A percentile compares a stretch with the other conserved stretches of the same genome.
Evolutionary conservation across 2,888 invertebrate genomes (phyloP).

Genomic region (Conops quadrifasciatus): DNA sequence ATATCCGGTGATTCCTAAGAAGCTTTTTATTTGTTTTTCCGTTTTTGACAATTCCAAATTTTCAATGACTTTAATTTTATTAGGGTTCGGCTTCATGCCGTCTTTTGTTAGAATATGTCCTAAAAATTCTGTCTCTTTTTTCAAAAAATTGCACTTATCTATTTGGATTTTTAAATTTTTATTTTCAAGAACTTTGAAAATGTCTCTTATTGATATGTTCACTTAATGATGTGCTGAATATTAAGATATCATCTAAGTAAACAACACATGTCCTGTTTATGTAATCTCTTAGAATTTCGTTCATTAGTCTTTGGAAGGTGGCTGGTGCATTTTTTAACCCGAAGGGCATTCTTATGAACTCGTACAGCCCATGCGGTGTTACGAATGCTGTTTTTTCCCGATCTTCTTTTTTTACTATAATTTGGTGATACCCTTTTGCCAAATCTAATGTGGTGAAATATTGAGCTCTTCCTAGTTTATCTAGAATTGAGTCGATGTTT

Average conservation of each 20-base stretch:
- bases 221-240: conserved; percentile 38
- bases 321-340: too few species aligned
- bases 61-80: conserved; percentile 30
- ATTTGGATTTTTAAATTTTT: conserved; percentile 37
- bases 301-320: too few species aligned
- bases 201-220: conserved; percentile 38
- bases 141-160: conserved; percentile 39
- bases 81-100: conserved; percentile 38
- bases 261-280: conserved; percentile 36
- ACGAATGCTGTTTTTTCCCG: conserved; percentile 36
- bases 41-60: conserved; percentile 37
- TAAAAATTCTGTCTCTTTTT: conserved; percentile 37
- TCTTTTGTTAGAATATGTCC: conserved; percentile 39
- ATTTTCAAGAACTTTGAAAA: conserved; percentile 33
- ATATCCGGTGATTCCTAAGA: too few species aligned
- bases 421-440: conserved; percentile 40
- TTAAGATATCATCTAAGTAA: conserved; percentile 40
- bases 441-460: conserved; percentile 36
- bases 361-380: conserved; percentile 30
- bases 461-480: too few species aligned
- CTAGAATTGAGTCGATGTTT: conserved; percentile 43
- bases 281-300: too few species aligned
- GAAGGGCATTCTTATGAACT: conserved; percentile 33
- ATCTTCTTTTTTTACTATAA: conserved; percentile 20
- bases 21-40: too few species aligned